phyloP scores from a whole-genome alignment of 2,113 vertebrate genomes.

The Capreolus pygargus region DNA sequence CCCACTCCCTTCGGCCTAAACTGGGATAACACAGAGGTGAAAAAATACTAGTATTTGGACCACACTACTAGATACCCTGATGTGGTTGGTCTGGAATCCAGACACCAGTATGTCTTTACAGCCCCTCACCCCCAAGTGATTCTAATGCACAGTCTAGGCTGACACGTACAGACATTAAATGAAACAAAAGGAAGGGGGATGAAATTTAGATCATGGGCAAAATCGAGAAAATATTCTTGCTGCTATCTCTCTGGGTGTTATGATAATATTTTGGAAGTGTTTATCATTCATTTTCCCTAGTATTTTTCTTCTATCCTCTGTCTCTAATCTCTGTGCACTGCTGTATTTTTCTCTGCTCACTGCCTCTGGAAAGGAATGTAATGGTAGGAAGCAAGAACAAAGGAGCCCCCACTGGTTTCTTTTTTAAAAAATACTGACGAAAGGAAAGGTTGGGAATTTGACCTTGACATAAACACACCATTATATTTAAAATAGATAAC shows the following conservation, averaged over 20 bases:
- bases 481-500: no score
- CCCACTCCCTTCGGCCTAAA: neutral
- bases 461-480: no score
- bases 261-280: neutral
- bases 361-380: neutral
- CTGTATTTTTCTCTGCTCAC: rapidly evolving
- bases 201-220: neutral
- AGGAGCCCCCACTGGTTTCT: neutral
- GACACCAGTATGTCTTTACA: neutral
- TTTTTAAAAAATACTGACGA: no score
- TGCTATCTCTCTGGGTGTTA: neutral
- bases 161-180: neutral
- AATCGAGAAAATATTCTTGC: neutral
- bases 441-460: no score
- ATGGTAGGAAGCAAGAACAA: neutral
- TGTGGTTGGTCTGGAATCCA: neutral
- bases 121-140: neutral
- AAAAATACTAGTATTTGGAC: neutral
- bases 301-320: neutral
- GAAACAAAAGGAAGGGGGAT: neutral
- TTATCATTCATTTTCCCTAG: neutral
- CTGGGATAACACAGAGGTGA: neutral
- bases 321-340: no score
- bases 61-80: neutral
- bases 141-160: neutral